A percentile compares a stretch with the other conserved stretches of the same genome.
Conservation (phyloP, 2,113 vertebrate genomes). For the Bufo gargarizans region DNA sequence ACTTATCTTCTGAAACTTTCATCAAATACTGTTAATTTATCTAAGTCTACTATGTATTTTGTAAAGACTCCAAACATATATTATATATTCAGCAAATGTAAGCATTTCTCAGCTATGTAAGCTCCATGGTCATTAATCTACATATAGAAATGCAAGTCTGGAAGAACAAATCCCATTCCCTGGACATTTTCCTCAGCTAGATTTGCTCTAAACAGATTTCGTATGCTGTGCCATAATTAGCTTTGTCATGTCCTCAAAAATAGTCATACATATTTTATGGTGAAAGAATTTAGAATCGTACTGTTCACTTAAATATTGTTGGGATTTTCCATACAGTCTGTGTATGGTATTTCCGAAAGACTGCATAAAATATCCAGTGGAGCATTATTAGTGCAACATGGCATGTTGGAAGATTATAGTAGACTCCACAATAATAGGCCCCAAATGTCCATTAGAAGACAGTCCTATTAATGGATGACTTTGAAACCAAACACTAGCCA, state of each 20-base stretch:
- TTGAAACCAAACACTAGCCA: too few species aligned
- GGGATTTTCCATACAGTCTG: neutral
- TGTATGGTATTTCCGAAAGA: neutral
- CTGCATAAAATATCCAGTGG: too few species aligned
- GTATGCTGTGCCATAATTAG: neutral
- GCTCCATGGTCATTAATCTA: slow-evolving; percentile 47
- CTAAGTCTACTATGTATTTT: slow-evolving; percentile 43
- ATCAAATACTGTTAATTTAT: slow-evolving; percentile 26
- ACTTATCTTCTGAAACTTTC: neutral
- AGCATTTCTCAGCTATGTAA: slow-evolving; percentile 22
- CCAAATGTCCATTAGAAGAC: too few species aligned
- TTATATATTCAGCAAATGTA: slow-evolving; percentile 40
- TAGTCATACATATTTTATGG: slow-evolving; percentile 30
- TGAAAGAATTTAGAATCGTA: neutral
- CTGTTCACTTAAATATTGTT: neutral
- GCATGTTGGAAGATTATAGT: too few species aligned
- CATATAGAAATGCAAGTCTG: slow-evolving; percentile 38
- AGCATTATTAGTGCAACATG: too few species aligned
- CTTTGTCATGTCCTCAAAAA: neutral
- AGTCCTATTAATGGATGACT: too few species aligned
- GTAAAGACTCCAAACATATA: slow-evolving; percentile 38
- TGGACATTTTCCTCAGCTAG: slow-evolving; percentile 32
- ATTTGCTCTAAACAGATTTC: neutral
- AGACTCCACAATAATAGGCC: too few species aligned
- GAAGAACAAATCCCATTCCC: slow-evolving; percentile 26